Conservation (phyloP, 2,888 invertebrate species). For the Tachina grossa region DNA sequence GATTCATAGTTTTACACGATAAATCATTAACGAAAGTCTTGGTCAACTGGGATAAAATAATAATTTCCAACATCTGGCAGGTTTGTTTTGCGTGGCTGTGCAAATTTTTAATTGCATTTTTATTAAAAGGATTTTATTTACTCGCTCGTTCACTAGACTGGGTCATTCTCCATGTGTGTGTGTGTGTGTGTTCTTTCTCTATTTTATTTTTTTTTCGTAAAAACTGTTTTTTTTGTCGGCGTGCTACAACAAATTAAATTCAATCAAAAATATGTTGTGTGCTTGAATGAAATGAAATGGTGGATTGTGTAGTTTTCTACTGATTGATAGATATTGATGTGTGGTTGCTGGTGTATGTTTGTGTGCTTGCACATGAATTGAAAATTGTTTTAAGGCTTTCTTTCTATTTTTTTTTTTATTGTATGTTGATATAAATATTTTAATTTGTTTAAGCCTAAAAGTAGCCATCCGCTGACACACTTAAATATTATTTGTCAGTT, state of each 20-base stretch:
- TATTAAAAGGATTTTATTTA: slow-evolving; percentile 34
- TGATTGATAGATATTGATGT: slow-evolving; percentile 14
- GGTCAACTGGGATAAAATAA: too few relatives aligned
- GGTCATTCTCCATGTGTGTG: not conserved
- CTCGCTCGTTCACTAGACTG: slow-evolving; percentile 1
- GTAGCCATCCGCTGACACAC: slow-evolving; percentile 50
- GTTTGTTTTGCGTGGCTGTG: slow-evolving; percentile 47
- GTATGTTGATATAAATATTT: slow-evolving; percentile 47
- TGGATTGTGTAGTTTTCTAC: not conserved
- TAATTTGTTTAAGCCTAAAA: slow-evolving; percentile 65
- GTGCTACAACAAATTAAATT: slow-evolving; percentile 41
- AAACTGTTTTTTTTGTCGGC: not conserved
- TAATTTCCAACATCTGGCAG: slow-evolving; percentile 49
- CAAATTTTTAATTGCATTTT: slow-evolving; percentile 67
- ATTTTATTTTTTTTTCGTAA: not conserved
- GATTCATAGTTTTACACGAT: too few relatives aligned
- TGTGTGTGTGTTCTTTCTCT: not conserved
- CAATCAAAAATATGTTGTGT: slow-evolving; percentile 30
- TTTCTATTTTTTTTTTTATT: not conserved
- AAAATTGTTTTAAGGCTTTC: slow-evolving; percentile 26
- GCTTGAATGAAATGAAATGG: slow-evolving; percentile 26
- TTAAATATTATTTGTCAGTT: slow-evolving; percentile 38
- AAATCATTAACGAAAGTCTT: too few relatives aligned
- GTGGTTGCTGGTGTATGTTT: not conserved
- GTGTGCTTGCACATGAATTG: not conserved